Evolutionary conservation across 2,888 invertebrate species (phyloP).

Genomic region (Rhamnusium bicolor): DNA sequence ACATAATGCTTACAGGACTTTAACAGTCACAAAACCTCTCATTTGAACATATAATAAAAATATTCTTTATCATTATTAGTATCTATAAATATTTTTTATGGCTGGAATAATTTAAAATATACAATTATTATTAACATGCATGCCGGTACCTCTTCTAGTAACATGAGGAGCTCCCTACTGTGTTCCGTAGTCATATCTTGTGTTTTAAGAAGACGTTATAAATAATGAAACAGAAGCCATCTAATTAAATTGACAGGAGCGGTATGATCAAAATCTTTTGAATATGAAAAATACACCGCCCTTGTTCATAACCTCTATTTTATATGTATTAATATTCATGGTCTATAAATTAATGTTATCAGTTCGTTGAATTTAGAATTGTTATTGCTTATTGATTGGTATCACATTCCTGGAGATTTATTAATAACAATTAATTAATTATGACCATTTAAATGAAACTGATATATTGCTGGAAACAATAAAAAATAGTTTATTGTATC

Average conservation of each 20-base stretch:
- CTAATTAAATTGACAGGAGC: slow-evolving; percentile 58
- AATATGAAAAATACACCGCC: slow-evolving; percentile 37
- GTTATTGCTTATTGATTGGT: slow-evolving; percentile 47
- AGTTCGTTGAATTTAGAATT: slow-evolving; percentile 45
- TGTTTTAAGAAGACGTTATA: slow-evolving; percentile 49
- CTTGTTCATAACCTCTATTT: slow-evolving; percentile 39
- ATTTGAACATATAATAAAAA: neutral
- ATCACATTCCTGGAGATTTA: slow-evolving; percentile 8
- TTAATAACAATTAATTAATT: slow-evolving; percentile 13
- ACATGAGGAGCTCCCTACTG: slow-evolving; percentile 38
- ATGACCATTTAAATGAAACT: neutral
- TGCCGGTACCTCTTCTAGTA: slow-evolving; percentile 11
- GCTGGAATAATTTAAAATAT: neutral
- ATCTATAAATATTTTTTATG: slow-evolving; percentile 12
- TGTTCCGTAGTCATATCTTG: slow-evolving; percentile 43
- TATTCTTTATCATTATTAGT: neutral
- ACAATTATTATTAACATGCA: neutral
- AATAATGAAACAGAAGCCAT: slow-evolving; percentile 59
- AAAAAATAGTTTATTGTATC: too few relatives aligned
- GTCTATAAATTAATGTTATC: slow-evolving; percentile 52
- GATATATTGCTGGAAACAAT: too few relatives aligned
- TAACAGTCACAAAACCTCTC: too few relatives aligned
- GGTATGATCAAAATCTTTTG: slow-evolving; percentile 54
- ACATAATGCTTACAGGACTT: too few relatives aligned
- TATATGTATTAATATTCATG: slow-evolving; percentile 55